phyloP scores from a whole-genome alignment of 2,113 vertebrate genomes.

The Eolophus roseicapilla region DNA sequence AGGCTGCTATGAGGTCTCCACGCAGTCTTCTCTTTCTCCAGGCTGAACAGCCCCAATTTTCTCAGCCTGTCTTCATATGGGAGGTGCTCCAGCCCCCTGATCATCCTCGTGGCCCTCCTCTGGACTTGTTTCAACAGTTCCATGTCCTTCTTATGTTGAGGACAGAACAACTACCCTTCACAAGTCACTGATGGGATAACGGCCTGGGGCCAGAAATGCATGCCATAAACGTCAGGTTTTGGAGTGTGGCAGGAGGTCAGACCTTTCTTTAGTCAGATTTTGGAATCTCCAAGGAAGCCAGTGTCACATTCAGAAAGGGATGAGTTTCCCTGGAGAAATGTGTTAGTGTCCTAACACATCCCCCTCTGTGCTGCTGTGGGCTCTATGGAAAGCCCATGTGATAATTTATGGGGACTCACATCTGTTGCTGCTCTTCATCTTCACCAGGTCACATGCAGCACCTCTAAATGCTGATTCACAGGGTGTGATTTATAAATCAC shows the following conservation, averaged over 20 bases:
- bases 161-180: background rate
- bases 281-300: background rate
- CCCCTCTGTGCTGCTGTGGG: background rate
- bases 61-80: too few relatives aligned
- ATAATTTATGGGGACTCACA: background rate
- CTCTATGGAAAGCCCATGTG: background rate
- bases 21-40: too few relatives aligned
- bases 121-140: too few relatives aligned
- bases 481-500: background rate
- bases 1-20: too few relatives aligned
- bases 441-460: background rate
- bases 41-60: too few relatives aligned
- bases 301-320: background rate
- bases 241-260: background rate
- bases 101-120: too few relatives aligned
- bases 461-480: background rate
- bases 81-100: too few relatives aligned
- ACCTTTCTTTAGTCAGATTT: background rate
- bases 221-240: background rate
- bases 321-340: background rate
- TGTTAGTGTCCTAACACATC: background rate
- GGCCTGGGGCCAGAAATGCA: background rate
- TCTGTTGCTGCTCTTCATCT: background rate
- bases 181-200: background rate
- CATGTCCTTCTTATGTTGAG: background rate